Evolutionary conservation across 2,113 vertebrate genomes (phyloP), one percentile per base, ranked within the genome.

Genomic region (Mirounga angustirostris): DNA sequence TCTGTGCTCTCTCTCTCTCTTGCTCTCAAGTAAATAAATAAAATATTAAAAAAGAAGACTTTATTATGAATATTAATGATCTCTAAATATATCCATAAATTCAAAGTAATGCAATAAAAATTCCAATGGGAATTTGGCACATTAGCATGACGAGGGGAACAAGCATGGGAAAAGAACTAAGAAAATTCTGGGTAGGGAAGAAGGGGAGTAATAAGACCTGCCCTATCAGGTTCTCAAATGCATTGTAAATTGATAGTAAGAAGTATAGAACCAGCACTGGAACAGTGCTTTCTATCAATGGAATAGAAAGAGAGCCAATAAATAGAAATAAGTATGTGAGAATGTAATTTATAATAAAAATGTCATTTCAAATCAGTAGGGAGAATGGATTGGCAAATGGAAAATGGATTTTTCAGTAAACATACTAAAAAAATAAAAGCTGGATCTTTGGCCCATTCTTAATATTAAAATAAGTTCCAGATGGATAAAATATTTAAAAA

Each of bases 401-500:
- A 46, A 85, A 81, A 86, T 33, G 24, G 59, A 73, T 50, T 67
- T 54, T n/a, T 96, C 33, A 58, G 46, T 78, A 69, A 91, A 73
- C 30, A 95, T 87, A 84, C 65, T 26, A 83, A 85, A 90, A 90
- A 59, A 94, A 91, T n/a, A 93, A 93, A 93, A 95, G 10, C 26
- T 74, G 52, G 15, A n/a, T 87, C 30, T 80, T 90, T 96, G 97
- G 84, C 85, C 46, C 61, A 43, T 28, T 82, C 59, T 73, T 19
- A 50, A 36, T 30, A 73, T 50, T 80, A 46, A 82, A 94, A 96
- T 97, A 74, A 90, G 73, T 91, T 98, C 94, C 97, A 98, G 95
- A 96, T 96, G 96, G 80, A 65, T 50, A 81, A 95, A 74, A 58
- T 96, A 88, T 90, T 97, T 84, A 90, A 97, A 96, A 98, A 71